These are phyloP conservation scores for Drosophila punjabiensis DNA, from an alignment of 1,140 invertebrate species.

Conservation along the genomic window DNA sequence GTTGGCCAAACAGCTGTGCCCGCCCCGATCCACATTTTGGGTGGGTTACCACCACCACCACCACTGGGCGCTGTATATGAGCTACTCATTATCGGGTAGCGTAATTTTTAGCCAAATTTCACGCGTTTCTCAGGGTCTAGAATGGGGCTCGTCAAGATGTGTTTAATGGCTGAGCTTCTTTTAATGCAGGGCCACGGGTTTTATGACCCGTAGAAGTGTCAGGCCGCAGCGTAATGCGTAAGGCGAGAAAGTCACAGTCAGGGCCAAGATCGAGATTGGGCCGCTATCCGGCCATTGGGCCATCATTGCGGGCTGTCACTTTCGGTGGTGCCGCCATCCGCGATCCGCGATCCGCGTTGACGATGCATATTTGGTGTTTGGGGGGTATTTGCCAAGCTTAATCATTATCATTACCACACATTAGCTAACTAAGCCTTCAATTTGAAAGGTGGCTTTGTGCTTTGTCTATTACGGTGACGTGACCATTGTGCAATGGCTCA, in stretches of 20 bases:
- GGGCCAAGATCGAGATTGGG: conserved; percentile 38
- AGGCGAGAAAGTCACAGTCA: conserved; percentile 56
- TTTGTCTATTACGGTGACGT: conserved; percentile 43
- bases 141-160: conserved; percentile 54
- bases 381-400: conserved; percentile 70
- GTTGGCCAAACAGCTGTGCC: conserved; percentile 55
- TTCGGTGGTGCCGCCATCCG: conserved; percentile 17
- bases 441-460: conserved; percentile 74
- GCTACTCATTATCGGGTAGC: conserved; percentile 59
- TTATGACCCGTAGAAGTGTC: conserved; percentile 42
- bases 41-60: conserved; percentile 30
- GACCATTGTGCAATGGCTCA: conserved; percentile 68
- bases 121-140: conserved; percentile 51
- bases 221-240: conserved; percentile 23
- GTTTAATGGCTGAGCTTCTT: conserved; percentile 46
- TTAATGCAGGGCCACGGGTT: conserved; percentile 28
- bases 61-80: conserved; percentile 24
- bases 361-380: conserved; percentile 54
- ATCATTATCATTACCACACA: conserved; percentile 82
- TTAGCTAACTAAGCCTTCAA: conserved; percentile 73
- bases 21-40: conserved; percentile 32
- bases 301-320: conserved; percentile 38
- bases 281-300: conserved; percentile 11
- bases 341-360: conserved; percentile 16
- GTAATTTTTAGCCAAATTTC: conserved; percentile 58